These are phyloP conservation scores for Cavia porcellus DNA, from an alignment of 2,113 vertebrate species.

Conservation along the genomic window DNA sequence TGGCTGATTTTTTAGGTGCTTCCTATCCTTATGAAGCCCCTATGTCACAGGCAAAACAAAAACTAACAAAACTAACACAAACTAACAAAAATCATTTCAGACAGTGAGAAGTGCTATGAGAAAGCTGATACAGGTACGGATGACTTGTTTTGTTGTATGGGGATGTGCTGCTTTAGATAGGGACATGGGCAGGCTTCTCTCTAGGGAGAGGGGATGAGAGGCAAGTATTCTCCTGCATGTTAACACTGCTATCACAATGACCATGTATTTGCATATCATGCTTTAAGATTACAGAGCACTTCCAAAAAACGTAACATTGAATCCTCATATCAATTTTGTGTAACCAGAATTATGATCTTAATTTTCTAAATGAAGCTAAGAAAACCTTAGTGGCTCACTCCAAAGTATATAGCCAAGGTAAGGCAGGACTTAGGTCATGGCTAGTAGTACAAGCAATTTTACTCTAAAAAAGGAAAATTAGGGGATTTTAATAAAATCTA, in stretches of 20 bases:
- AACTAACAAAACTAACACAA: background rate
- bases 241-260: background rate
- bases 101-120: background rate
- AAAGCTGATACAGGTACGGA: background rate
- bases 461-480: conserved; percentile 19
- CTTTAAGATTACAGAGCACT: conserved; percentile 22
- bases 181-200: background rate
- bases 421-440: background rate
- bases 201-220: background rate
- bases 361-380: conserved; percentile 67
- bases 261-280: conserved; percentile 41
- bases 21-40: background rate
- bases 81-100: background rate
- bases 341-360: conserved; percentile 56
- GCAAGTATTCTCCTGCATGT: conserved; percentile 1
- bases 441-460: conserved; percentile 7
- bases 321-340: conserved; percentile 44
- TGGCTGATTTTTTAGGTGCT: background rate
- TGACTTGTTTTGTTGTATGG: background rate
- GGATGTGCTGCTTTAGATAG: background rate
- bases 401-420: background rate
- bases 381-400: background rate
- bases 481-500: conserved; percentile 40
- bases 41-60: background rate
- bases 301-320: conserved; percentile 56